phyloP scores from a whole-genome alignment of 2,888 invertebrate species.

The Drosophila borealis region DNA sequence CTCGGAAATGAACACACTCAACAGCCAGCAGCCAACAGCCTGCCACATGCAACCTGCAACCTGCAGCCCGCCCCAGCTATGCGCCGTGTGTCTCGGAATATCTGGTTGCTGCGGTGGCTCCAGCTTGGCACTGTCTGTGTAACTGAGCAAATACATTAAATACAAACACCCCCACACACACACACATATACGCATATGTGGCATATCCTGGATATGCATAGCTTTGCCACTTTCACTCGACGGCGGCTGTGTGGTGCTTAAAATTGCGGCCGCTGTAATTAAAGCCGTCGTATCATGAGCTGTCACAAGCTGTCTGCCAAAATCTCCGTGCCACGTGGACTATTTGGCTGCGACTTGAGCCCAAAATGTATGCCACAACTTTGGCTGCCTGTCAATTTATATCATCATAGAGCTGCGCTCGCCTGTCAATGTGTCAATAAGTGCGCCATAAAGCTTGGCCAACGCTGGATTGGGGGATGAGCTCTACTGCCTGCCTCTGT shows the following conservation, averaged over 20 bases:
- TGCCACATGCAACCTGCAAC: not conserved
- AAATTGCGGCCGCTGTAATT: slow-evolving; percentile 56
- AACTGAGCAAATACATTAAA: slow-evolving; percentile 13
- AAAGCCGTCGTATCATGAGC: slow-evolving; percentile 56
- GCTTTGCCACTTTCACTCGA: slow-evolving; percentile 43
- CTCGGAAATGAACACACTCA: slow-evolving; percentile 75
- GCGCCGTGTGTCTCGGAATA: slow-evolving; percentile 48
- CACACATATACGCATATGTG: not conserved
- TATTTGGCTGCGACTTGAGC: slow-evolving; percentile 35
- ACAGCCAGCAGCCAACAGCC: not conserved
- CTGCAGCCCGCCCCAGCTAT: slow-evolving; percentile 13
- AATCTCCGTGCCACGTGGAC: slow-evolving; percentile 67
- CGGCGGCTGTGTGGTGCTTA: slow-evolving; percentile 33
- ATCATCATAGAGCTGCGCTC: slow-evolving; percentile 71
- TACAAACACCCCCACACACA: not conserved
- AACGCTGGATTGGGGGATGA: slow-evolving; percentile 3
- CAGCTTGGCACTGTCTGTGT: slow-evolving; percentile 22
- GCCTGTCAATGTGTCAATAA: slow-evolving; percentile 81
- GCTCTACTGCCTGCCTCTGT: slow-evolving; percentile 8
- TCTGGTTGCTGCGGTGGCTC: slow-evolving; percentile 55
- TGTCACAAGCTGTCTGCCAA: slow-evolving; percentile 54
- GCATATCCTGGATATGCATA: slow-evolving; percentile 43
- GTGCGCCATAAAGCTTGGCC: slow-evolving; percentile 60
- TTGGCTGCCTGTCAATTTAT: slow-evolving; percentile 69
- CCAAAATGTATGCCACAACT: slow-evolving; percentile 65